Base-by-base conservation (phyloP, 2,113 vertebrate species). In the Nerophis ophidion region DNA sequence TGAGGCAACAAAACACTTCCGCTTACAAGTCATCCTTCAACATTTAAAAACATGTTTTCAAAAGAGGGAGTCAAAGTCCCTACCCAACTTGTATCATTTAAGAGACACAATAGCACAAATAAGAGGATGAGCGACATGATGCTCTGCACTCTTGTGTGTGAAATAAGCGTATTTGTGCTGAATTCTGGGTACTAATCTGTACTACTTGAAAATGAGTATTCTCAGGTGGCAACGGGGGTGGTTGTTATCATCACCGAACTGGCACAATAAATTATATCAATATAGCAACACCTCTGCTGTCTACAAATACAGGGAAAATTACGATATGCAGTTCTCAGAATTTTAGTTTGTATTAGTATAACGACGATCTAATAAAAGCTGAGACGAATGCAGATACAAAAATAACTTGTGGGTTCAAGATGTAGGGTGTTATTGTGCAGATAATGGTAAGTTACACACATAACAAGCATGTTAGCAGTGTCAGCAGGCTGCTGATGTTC, bases 31-130 rank as follows among this genome's bases (percentile, higher is more conserved):
- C 63, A 61, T 81, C 86, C 80, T 88, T 85, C 75, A 88, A 79
- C 61, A 85, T 86, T 86, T 90, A 81, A 87, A 26, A 87, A 87
- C 82, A 80, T 69, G 70, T 57, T 81, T 81, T 90, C 70, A 88
- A 87, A 84, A 56, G 5, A 67, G 12, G 66, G 63, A 73, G 86
- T 88, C 84, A 89, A 87, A 89, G 79, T 75, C 66, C 72, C 72
- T 79, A 63, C 55, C 58, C 10, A 49, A 69, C 66, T 77, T 60
- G 78, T 77, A 87, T 68, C 75, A 76, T 72, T 63, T 69, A 81
- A 75, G 78, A 81, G 71, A 75, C 61, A 68, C 74, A 81, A 71
- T 53, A 55, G 75, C 66, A 71, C 70, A 62, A 61, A 74, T 66
- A 75, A 71, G 52, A 71, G 68, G 80, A 77, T 63, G 74, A 68